Evolutionary conservation across 2,888 invertebrate species (phyloP).

Genomic region (Lasioglossum figueresi): DNA sequence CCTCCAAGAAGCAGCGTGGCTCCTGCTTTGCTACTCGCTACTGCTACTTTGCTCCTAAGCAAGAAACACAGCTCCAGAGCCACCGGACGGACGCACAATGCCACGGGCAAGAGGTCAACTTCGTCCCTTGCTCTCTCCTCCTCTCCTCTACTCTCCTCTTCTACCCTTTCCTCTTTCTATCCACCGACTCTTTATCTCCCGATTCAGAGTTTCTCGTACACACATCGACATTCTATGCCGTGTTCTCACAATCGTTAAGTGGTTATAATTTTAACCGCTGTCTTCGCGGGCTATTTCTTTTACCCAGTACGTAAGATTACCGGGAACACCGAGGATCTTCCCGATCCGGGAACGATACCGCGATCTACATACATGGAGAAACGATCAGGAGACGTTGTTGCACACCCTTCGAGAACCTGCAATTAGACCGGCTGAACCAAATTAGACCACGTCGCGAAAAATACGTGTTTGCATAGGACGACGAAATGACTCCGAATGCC

Average conservation of each 20-base stretch:
- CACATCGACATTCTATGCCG: slow-evolving; percentile 43
- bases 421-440: neutral
- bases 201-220: slow-evolving; percentile 35
- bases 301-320: neutral
- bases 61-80: slow-evolving; percentile 74
- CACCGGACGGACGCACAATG: slow-evolving; percentile 73
- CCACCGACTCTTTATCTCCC: slow-evolving; percentile 46
- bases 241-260: slow-evolving; percentile 75
- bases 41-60: slow-evolving; percentile 51
- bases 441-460: neutral
- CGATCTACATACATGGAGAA: neutral
- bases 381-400: neutral
- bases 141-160: neutral
- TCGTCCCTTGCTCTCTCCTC: slow-evolving; percentile 43
- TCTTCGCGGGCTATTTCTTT: slow-evolving; percentile 34
- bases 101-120: slow-evolving; percentile 57
- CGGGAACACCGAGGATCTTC: neutral
- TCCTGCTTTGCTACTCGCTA: slow-evolving; percentile 33
- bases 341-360: slow-evolving; percentile 22
- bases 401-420: neutral
- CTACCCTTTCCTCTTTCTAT: slow-evolving; percentile 35
- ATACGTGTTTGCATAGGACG: neutral
- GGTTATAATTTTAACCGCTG: slow-evolving; percentile 71
- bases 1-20: slow-evolving; percentile 69
- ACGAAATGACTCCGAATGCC: neutral